phyloP scores from a whole-genome alignment of 2,113 vertebrate species.

The Leiothrix lutea region DNA sequence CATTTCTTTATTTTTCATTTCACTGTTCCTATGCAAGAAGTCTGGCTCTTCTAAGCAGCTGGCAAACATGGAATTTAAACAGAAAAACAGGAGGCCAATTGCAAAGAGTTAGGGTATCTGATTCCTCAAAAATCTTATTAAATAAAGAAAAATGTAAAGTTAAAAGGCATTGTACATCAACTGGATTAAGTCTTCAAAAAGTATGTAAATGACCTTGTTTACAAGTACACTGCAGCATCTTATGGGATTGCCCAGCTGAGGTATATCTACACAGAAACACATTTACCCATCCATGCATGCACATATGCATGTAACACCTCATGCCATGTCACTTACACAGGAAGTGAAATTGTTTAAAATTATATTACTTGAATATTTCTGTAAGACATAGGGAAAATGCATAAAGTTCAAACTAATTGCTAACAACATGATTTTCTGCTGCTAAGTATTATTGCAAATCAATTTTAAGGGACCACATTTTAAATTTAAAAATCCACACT shows the following conservation, averaged over 20 bases:
- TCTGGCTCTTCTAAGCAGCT: not conserved
- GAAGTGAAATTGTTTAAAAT: not conserved
- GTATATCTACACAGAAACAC: not conserved
- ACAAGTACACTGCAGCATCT: not conserved
- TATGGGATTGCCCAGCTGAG: not conserved
- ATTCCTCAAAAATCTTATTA: not conserved
- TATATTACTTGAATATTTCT: not conserved
- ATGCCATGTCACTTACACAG: not conserved
- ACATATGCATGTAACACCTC: fast-evolving
- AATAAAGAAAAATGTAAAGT: not conserved
- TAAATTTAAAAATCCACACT: not conserved
- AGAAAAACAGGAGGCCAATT: not conserved
- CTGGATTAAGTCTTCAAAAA: not conserved
- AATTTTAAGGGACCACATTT: not conserved
- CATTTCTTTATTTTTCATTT: not conserved
- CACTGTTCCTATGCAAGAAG: not conserved
- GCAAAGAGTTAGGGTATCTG: not conserved
- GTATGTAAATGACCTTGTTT: not conserved
- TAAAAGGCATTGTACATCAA: not conserved
- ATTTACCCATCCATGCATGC: not conserved
- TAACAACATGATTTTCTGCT: not conserved
- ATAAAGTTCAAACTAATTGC: not conserved
- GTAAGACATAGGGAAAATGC: not conserved
- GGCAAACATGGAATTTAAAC: not conserved
- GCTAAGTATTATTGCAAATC: not conserved